phyloP scores from a whole-genome alignment of 2,113 vertebrate genomes.

The Tetrao urogallus region DNA sequence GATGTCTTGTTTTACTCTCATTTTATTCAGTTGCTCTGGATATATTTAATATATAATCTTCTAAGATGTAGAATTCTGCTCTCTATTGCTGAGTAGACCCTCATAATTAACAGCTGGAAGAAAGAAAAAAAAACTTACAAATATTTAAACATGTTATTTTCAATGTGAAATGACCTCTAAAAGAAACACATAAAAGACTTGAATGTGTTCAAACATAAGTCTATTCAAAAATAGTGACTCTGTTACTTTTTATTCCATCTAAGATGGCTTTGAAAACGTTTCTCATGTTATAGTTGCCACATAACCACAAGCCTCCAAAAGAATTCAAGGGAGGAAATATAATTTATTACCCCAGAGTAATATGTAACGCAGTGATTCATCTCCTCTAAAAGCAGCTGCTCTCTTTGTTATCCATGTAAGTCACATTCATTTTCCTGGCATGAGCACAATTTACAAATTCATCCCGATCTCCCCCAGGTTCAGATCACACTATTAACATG shows the following conservation, averaged over 20 bases:
- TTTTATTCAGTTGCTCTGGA: background rate
- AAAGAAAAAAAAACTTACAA: background rate
- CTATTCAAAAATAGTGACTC: background rate
- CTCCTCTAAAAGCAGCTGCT: conserved; percentile 16
- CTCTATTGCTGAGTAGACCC: background rate
- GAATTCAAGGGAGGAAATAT: conserved; percentile 22
- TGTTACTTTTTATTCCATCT: background rate
- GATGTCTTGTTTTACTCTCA: background rate
- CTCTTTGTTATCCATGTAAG: conserved; percentile 33
- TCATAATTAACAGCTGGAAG: background rate
- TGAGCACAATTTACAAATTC: conserved; percentile 19
- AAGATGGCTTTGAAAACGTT: background rate
- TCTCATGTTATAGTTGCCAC: background rate
- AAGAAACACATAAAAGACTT: background rate
- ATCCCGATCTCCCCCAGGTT: background rate
- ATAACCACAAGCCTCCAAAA: background rate
- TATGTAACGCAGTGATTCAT: conserved; percentile 20
- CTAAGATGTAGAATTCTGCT: background rate
- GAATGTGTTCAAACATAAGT: background rate
- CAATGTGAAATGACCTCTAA: background rate
- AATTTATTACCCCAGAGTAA: conserved; percentile 43
- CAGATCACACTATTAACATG: conserved; percentile 31
- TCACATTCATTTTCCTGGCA: background rate
- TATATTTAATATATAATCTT: background rate
- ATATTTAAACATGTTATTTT: background rate